These are phyloP conservation scores for Monomorium pharaonis DNA, from an alignment of 1,140 invertebrate genomes.

Conservation along the genomic window DNA sequence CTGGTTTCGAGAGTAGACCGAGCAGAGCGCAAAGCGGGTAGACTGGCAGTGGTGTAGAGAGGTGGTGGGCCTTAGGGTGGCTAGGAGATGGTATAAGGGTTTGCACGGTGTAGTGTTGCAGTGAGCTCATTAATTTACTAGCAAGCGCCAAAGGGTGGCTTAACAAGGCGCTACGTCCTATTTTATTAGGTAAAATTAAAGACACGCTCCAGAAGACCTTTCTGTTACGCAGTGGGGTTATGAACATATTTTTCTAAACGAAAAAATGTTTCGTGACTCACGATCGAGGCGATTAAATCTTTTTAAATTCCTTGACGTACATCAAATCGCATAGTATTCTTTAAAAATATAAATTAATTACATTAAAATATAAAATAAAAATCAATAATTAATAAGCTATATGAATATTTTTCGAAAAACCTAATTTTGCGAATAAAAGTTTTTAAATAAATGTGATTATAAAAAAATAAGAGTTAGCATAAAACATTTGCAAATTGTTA, in stretches of 20 bases:
- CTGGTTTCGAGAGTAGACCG: constrained; percentile 79
- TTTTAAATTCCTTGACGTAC: background rate
- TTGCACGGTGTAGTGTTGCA: constrained; percentile 82
- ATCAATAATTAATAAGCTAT: background rate
- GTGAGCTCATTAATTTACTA: constrained; percentile 84
- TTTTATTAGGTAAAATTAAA: constrained; percentile 83
- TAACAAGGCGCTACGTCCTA: constrained; percentile 82
- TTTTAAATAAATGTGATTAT: background rate
- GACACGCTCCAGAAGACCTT: constrained; percentile 72
- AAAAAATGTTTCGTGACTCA: constrained; percentile 21
- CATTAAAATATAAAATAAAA: background rate
- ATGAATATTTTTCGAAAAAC: constrained; percentile 37
- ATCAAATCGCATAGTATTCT: background rate
- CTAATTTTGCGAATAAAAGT: constrained; percentile 35
- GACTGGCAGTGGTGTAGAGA: constrained; percentile 70
- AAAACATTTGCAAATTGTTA: background rate
- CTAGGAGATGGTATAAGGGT: constrained; percentile 79
- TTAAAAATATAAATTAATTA: background rate
- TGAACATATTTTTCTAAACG: constrained; percentile 15
- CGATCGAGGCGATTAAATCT: background rate
- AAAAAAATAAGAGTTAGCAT: constrained; percentile 1
- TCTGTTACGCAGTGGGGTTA: constrained; percentile 43
- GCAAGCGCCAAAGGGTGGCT: constrained; percentile 81
- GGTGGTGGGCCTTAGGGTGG: constrained; percentile 44
- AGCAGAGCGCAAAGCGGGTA: constrained; percentile 77